A percentile compares a stretch with the other conserved stretches of the same genome.
Evolutionary conservation across 2,113 vertebrate species (phyloP).

Genomic region (Antigone vipio): DNA sequence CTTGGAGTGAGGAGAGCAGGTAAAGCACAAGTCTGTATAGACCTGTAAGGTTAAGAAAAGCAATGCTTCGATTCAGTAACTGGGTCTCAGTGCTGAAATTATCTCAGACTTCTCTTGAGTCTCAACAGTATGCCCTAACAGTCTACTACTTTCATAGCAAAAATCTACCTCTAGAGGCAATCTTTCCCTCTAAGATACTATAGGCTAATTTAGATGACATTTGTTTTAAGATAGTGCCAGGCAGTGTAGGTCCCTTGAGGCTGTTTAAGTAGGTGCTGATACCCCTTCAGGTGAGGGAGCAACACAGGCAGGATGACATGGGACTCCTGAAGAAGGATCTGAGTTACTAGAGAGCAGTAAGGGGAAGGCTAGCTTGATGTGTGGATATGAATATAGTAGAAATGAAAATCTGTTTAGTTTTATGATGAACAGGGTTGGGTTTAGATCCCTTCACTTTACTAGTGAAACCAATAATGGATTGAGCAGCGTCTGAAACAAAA

Average conservation of each 20-base stretch:
- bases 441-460: neutral
- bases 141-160: neutral
- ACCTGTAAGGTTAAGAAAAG: neutral
- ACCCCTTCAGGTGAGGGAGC: neutral
- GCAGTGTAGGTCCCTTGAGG: neutral
- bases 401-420: neutral
- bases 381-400: accelerated
- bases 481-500: neutral
- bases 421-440: neutral
- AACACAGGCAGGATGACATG: neutral
- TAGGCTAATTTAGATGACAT: accelerated
- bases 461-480: neutral
- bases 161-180: neutral
- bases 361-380: neutral
- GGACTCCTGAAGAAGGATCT: neutral
- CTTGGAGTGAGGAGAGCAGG: neutral
- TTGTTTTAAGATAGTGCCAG: neutral
- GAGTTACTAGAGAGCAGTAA: neutral
- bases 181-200: neutral
- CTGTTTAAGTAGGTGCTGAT: neutral
- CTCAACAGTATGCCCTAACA: neutral
- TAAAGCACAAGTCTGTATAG: neutral
- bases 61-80: neutral
- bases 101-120: neutral
- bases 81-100: neutral